Conservation (phyloP, 2,113 vertebrate genomes). For the Turnix velox region DNA sequence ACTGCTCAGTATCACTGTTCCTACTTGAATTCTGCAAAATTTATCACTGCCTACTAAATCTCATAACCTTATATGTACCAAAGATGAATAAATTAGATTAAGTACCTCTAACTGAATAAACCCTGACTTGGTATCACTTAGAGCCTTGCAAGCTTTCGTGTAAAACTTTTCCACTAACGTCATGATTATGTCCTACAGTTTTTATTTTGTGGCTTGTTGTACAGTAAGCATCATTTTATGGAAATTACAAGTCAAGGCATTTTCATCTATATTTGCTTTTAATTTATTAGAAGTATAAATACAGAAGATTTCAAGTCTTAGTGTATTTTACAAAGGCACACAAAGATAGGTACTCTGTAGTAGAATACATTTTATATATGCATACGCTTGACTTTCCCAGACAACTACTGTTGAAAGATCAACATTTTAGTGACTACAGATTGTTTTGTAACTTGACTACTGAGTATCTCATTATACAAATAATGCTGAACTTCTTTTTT, state of each 20-base stretch:
- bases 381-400: neutral
- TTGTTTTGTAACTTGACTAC: neutral
- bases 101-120: neutral
- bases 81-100: slow-evolving; percentile 7
- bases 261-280: neutral
- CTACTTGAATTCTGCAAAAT: neutral
- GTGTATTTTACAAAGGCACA: neutral
- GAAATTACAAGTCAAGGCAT: neutral
- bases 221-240: neutral
- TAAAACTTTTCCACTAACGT: neutral
- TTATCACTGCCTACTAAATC: neutral
- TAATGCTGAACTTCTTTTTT: neutral
- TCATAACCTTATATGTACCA: neutral
- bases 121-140: neutral
- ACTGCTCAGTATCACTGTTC: neutral
- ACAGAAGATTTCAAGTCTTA: neutral
- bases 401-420: neutral
- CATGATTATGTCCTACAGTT: neutral
- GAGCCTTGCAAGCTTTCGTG: neutral
- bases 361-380: neutral
- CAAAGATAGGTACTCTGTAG: neutral
- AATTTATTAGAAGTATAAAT: neutral
- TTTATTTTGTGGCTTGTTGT: neutral
- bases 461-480: neutral
- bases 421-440: neutral